phyloP scores from a whole-genome alignment of 2,113 vertebrate genomes.

The Onychorhynchus coronatus region DNA sequence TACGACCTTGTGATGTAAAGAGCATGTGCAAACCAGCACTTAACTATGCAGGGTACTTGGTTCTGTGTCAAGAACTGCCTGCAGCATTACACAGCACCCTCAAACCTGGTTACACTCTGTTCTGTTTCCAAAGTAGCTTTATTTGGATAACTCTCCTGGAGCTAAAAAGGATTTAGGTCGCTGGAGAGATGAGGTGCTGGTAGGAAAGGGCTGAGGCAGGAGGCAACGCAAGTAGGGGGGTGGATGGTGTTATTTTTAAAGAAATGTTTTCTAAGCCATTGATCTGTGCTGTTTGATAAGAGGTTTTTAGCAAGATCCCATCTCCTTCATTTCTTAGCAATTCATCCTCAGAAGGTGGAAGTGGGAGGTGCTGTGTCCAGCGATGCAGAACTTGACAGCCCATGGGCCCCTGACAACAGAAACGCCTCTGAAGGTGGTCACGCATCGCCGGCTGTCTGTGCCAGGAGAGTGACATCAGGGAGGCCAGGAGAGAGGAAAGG shows the following conservation, averaged over 20 bases:
- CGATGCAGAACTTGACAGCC: neutral
- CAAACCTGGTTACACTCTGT: neutral
- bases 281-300: neutral
- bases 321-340: neutral
- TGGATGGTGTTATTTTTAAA: neutral
- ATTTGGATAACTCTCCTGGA: slow-evolving; percentile 23
- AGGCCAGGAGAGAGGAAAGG: neutral
- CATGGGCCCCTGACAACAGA: neutral
- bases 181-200: neutral
- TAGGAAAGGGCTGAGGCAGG: neutral
- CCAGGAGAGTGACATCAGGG: neutral
- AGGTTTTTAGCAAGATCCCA: neutral
- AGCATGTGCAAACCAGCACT: neutral
- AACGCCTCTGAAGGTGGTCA: neutral
- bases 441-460: fast-evolving
- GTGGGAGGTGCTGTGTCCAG: neutral
- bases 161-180: slow-evolving; percentile 45
- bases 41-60: neutral
- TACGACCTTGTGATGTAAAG: neutral
- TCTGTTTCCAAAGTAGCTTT: slow-evolving; percentile 34
- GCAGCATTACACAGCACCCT: neutral
- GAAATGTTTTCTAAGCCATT: neutral
- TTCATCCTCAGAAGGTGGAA: neutral
- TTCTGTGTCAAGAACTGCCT: slow-evolving; percentile 16
- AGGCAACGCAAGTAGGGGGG: neutral